A percentile compares a stretch with the other conserved stretches of the same genome.
These are phyloP conservation scores for Rotaria macrura DNA, from an alignment of 2,888 invertebrate species.

Conservation along the genomic window DNA sequence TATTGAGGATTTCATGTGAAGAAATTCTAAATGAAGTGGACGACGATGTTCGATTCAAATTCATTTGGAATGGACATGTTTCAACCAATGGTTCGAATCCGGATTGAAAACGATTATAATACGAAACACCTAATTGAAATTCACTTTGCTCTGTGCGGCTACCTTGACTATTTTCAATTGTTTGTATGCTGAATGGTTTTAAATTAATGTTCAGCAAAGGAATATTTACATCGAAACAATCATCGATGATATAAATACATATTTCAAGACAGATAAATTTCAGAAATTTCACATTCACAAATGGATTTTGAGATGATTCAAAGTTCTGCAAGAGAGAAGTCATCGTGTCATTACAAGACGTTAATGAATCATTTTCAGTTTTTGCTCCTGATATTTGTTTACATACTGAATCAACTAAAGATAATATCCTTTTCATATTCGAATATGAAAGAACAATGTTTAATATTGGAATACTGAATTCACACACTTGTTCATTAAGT, in stretches of 20 bases:
- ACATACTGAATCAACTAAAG: background rate
- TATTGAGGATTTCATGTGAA: slow-evolving; percentile 64
- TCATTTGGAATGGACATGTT: slow-evolving; percentile 32
- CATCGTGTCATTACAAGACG: background rate
- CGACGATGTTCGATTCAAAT: background rate
- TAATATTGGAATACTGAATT: background rate
- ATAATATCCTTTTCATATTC: background rate
- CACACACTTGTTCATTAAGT: slow-evolving; percentile 23
- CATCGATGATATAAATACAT: slow-evolving; percentile 82
- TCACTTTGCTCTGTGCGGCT: slow-evolving; percentile 52
- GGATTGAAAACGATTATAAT: slow-evolving; percentile 82
- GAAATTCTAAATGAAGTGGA: slow-evolving; percentile 35
- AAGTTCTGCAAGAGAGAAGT: background rate
- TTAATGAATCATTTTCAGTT: background rate
- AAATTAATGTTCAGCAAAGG: slow-evolving; percentile 64
- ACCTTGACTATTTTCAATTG: background rate
- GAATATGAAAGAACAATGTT: background rate
- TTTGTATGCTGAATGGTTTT: background rate
- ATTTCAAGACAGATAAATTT: slow-evolving; percentile 35
- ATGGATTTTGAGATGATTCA: background rate
- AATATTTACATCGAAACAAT: slow-evolving; percentile 92
- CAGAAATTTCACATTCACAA: background rate
- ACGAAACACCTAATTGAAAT: slow-evolving; percentile 67
- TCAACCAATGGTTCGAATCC: slow-evolving; percentile 96
- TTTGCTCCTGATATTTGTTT: background rate